Base-by-base conservation (phyloP, 2,113 vertebrate species). In the Microtus pennsylvanicus region DNA sequence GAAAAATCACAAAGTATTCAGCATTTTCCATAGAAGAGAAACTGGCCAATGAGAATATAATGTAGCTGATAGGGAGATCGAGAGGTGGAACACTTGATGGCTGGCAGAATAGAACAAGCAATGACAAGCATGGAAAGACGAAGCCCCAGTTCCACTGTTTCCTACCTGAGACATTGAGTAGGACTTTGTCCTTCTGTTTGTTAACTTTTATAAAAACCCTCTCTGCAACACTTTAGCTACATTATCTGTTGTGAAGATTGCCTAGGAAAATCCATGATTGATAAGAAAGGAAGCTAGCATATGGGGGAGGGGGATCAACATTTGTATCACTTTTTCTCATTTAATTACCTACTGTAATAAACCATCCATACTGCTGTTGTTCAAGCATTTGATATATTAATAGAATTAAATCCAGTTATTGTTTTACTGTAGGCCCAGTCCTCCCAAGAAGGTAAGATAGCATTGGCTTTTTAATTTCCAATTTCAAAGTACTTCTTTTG, bases 11-110 rank as follows among this genome's bases (percentile, higher is more conserved):
- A 70, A 0, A 0, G 45, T 30, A 70, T 92, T 81, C 17, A 21
- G 2, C 65, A 89, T 92, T 94, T 94, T 92, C 7, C 69, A 88
- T 88, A 88, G 95, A 90, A 94, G 86, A 88, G 50, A 17, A 90
- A 10, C 2, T 89, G 8, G 74, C 90, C 10, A n/a, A 65, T 88
- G 52, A 86, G 93, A 91, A 67, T 90, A 30, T 47, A 85, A 70
- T 86, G 80, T 93, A 90, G 67, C 19, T 82, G 50, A 35, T 16
- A 70, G 83, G 14, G 1, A 0, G n/a, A 70, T 0, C 26, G 8
- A 61, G 24, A 70, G 1, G 3, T 61, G 1, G 45, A 21, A n/a
- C 82, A 74, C 81, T 11, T 72, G 83, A 67, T 70, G 14, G 3
- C 76, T 91, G 58, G 69, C n/a, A 52, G 26, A 82, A 70, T 28